Percentiles rank a stretch among this genome's conserved stretches.
Evolutionary conservation across 2,797 vertebrate species (phyloP).

Genomic region (Eremophila alpestris): DNA sequence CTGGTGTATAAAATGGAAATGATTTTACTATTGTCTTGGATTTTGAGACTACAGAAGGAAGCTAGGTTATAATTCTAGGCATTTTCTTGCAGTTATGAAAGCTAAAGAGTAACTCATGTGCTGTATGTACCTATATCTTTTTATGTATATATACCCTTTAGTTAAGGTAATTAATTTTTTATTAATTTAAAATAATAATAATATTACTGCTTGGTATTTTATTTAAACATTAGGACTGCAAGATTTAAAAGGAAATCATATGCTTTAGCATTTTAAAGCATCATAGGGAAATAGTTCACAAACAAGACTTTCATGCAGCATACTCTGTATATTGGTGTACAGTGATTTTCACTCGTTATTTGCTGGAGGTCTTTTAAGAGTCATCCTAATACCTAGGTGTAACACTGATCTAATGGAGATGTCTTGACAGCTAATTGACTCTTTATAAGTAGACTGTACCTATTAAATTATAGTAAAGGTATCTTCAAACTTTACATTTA

Average conservation of each 20-base stretch:
- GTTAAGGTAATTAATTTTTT: not conserved
- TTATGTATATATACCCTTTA: not conserved
- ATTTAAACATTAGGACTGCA: not conserved
- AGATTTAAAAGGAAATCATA: not conserved
- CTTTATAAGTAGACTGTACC: not conserved
- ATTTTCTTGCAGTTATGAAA: not conserved
- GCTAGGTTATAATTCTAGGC: not conserved
- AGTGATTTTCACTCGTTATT: not conserved
- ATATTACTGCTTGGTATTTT: not conserved
- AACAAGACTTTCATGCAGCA: not conserved
- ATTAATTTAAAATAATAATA: not conserved
- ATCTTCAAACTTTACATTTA: not conserved
- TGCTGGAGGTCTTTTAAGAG: not conserved
- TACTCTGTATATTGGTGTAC: not conserved
- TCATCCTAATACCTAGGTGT: not conserved
- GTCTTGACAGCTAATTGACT: not conserved
- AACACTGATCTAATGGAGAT: not conserved
- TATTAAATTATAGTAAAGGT: not conserved
- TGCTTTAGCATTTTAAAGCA: not conserved
- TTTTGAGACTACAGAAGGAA: not conserved
- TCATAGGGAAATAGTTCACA: not conserved
- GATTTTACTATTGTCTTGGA: not conserved
- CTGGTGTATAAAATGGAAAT: not conserved
- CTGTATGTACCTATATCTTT: not conserved
- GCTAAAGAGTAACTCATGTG: not conserved